Conservation (phyloP, 2,113 vertebrate species). For the Tautogolabrus adspersus region DNA sequence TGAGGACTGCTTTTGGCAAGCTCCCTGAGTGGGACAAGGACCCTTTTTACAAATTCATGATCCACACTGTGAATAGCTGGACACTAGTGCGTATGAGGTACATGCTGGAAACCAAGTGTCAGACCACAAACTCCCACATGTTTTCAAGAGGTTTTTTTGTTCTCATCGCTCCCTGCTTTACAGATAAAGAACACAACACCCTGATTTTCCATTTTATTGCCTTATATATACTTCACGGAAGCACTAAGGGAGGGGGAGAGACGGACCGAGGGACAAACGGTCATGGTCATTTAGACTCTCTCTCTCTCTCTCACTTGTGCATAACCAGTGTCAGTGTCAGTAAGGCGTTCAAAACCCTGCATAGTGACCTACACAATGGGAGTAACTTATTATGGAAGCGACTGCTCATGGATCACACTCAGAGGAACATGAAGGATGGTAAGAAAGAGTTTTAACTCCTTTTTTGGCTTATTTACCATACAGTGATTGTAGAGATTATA, state of each 20-base stretch:
- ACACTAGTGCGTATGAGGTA: conserved; percentile 6
- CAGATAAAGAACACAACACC: conserved; percentile 37
- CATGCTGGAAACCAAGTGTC: conserved; percentile 46
- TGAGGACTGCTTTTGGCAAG: conserved; percentile 19
- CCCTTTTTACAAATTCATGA: background rate
- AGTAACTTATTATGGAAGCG: conserved; percentile 33
- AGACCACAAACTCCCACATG: conserved; percentile 28
- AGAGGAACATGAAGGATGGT: conserved; percentile 48
- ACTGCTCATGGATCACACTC: conserved; percentile 34
- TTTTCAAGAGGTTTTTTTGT: conserved; percentile 29
- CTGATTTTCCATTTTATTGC: conserved; percentile 57
- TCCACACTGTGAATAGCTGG: conserved; percentile 27
- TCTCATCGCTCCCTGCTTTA: conserved; percentile 17
- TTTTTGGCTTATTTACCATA: conserved; percentile 35
- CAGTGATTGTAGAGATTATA: conserved; percentile 25
- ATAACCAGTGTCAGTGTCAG: conserved; percentile 50
- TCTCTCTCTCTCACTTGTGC: conserved; percentile 32
- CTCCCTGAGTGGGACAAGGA: background rate
- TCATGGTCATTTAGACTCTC: conserved; percentile 56
- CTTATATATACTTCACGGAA: conserved; percentile 68
- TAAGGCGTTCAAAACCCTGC: conserved; percentile 27
- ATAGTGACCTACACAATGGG: conserved; percentile 36
- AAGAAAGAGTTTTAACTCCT: conserved; percentile 45
- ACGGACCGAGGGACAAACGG: conserved; percentile 40
- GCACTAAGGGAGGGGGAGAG: conserved; percentile 45